These are phyloP conservation scores for Syndactyla subalaris DNA, from an alignment of 2,797 vertebrate species.

Conservation along the genomic window DNA sequence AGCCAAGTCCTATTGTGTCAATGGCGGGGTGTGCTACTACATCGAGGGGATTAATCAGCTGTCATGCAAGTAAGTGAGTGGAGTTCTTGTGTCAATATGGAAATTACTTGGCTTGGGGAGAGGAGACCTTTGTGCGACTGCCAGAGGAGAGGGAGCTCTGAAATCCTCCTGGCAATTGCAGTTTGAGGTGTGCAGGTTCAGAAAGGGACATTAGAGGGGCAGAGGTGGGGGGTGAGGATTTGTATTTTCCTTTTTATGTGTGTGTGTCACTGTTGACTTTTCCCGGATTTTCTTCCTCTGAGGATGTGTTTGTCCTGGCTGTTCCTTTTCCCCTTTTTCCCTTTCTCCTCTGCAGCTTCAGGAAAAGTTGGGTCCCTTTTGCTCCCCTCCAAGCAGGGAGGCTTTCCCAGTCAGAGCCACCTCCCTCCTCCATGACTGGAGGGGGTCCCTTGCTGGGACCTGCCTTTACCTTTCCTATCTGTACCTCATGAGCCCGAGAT, in stretches of 20 bases:
- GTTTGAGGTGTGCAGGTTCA: conserved; percentile 12
- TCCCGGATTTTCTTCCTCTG: conserved; percentile 21
- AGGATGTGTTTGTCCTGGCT: background rate
- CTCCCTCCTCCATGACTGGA: background rate
- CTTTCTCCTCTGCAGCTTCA: conserved; percentile 2
- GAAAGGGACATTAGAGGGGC: background rate
- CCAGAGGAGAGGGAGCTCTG: background rate
- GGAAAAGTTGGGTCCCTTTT: background rate
- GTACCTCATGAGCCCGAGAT: background rate
- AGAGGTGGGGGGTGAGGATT: background rate
- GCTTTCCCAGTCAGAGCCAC: background rate
- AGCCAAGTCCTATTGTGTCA: conserved; percentile 95
- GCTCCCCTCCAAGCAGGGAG: background rate
- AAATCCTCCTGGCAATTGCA: background rate
- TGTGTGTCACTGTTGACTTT: background rate
- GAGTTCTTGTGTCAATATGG: conserved; percentile 43
- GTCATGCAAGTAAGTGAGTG: conserved; percentile 96
- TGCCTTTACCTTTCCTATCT: background rate
- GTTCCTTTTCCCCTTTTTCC: conserved; percentile 3
- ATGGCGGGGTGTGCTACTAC: conserved; percentile 97
- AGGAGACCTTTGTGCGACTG: background rate
- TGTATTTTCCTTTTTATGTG: background rate
- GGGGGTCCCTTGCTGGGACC: background rate
- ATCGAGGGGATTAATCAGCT: conserved; percentile 95
- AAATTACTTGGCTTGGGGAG: background rate